Conservation (phyloP, 2,888 invertebrate genomes). For the Sinodicranocentrus sp. region DNA sequence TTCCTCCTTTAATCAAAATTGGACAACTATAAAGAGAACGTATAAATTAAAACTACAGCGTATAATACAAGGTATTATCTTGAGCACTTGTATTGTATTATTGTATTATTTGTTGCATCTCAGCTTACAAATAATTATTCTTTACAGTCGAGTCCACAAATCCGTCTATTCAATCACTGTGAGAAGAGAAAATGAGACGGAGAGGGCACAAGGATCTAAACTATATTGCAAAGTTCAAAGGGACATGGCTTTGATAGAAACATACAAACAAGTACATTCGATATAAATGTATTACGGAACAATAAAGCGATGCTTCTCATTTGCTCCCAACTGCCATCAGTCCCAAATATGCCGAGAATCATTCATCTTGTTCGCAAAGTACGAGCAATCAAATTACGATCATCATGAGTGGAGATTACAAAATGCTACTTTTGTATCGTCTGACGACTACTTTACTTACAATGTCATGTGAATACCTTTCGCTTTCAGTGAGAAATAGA, state of each 20-base stretch:
- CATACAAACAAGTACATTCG: too few relatives aligned
- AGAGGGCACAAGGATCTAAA: conserved; percentile 22
- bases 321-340: neutral
- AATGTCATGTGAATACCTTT: neutral
- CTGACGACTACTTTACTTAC: neutral
- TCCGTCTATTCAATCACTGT: conserved; percentile 66
- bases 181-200: conserved; percentile 33
- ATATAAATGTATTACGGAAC: too few relatives aligned
- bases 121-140: conserved; percentile 69
- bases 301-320: neutral
- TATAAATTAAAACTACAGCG: neutral
- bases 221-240: conserved; percentile 14
- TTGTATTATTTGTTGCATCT: conserved; percentile 58
- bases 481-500: conserved; percentile 11
- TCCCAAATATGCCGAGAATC: neutral
- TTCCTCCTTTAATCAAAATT: conserved; percentile 58
- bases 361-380: conserved; percentile 12
- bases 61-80: conserved; percentile 27
- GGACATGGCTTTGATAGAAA: neutral
- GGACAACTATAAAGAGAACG: conserved; percentile 15
- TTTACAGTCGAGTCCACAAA: conserved; percentile 69
- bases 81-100: conserved; percentile 45
- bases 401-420: neutral
- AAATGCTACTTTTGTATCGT: too few relatives aligned
- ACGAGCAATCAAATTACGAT: conserved; percentile 18